These are phyloP conservation scores for Lepidiolamprologus cunningtoni DNA, from an alignment of 2,113 vertebrate species.

Conservation along the genomic window DNA sequence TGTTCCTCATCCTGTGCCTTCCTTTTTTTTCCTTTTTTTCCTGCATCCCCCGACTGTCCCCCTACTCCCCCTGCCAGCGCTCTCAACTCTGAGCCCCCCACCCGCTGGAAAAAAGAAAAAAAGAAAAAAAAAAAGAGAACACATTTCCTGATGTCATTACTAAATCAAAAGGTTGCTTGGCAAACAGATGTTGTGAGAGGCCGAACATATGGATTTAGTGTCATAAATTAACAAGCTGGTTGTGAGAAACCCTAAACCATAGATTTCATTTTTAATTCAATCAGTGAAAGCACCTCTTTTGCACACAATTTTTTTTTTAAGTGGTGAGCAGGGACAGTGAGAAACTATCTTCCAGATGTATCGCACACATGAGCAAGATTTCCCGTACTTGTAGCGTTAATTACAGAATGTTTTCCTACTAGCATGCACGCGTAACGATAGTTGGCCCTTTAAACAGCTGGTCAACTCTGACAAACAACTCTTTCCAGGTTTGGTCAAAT, in stretches of 20 bases:
- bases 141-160: slow-evolving; percentile 67
- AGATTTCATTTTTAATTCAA: neutral
- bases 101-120: slow-evolving; percentile 46
- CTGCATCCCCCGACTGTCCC: slow-evolving; percentile 15
- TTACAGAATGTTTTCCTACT: neutral
- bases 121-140: neutral
- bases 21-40: neutral
- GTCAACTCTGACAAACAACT: slow-evolving; percentile 16
- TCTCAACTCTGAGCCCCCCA: slow-evolving; percentile 46
- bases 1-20: slow-evolving; percentile 58
- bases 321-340: neutral
- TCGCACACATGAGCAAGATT: neutral
- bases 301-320: neutral
- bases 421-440: neutral
- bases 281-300: neutral
- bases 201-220: slow-evolving; percentile 35
- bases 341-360: neutral
- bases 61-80: slow-evolving; percentile 20
- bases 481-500: slow-evolving; percentile 24
- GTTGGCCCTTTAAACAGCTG: slow-evolving; percentile 35
- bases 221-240: slow-evolving; percentile 30
- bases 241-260: slow-evolving; percentile 29
- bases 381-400: neutral
- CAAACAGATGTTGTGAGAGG: slow-evolving; percentile 66
- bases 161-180: slow-evolving; percentile 63